Evolutionary conservation across 2,113 vertebrate species (phyloP), one percentile per base, ranked within the genome.

Genomic region (Promerops cafer): DNA sequence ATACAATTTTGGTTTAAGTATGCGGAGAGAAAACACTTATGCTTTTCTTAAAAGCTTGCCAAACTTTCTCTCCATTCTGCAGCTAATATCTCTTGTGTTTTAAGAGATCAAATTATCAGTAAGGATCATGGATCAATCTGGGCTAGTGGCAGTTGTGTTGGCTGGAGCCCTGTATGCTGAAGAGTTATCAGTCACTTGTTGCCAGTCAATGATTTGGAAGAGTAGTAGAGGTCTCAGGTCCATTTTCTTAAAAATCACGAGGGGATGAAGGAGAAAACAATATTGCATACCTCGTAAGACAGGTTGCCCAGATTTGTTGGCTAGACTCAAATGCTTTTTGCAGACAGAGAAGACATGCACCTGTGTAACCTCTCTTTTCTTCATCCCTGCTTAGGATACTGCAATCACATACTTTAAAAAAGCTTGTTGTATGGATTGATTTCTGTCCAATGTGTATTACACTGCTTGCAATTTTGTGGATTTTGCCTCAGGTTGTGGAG

Each of bases 141-240:
- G 16, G 10, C n/a, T 76, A n/a, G 28, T 59, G 13, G 30, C 17
- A 71, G 24, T 64, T 50, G 21, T 54, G 16, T 61, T 76, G 22
- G 28, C 44, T 87, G n/a, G 18, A 80, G 49, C n/a, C 28, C 37
- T 79, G 20, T 79, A 13, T 40, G 47, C 16, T 40, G 23, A 86
- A 53, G 15, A 61, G 11, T 37, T 37, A 30, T 61, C 6, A 23
- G 42, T 84, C 35, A 31, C 14, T 70, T 89, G 6, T 42, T 88
- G 17, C 28, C 10, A 75, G 1, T 60, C 0, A 0, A 4, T 69
- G 31, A 40, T 54, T 53, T 89, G 27, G 12, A 81, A 69, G 17
- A 59, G n/a, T n/a, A 35, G 13, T 42, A 65, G 22, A 37, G 9
- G 12, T 88, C 26, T 87, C 39, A 40, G n/a, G 49, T 50, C 30